These are phyloP conservation scores for Pachyseris speciosa DNA, from an alignment of 64 coral and sea anemone species.

Conservation along the genomic window DNA sequence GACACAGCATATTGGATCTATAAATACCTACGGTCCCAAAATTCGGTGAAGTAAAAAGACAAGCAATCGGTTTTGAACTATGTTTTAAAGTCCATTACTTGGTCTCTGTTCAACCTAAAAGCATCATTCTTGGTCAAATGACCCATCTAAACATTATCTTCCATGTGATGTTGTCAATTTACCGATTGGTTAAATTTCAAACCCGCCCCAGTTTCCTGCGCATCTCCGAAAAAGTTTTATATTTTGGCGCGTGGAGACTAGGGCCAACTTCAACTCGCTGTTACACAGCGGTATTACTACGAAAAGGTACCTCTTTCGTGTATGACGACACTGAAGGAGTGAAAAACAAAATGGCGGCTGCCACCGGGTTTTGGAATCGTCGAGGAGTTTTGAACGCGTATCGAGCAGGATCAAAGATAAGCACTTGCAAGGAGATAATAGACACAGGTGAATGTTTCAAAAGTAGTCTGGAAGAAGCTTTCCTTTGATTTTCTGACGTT, in stretches of 20 bases:
- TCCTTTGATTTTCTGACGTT: background rate
- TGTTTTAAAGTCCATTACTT: too few relatives aligned
- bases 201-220: too few relatives aligned
- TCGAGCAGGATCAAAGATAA: background rate
- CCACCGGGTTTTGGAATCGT: constrained; percentile 3
- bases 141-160: too few relatives aligned
- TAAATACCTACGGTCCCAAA: too few relatives aligned
- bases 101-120: too few relatives aligned
- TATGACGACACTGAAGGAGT: background rate
- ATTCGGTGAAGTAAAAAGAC: too few relatives aligned
- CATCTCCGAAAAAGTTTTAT: background rate
- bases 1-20: too few relatives aligned
- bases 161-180: too few relatives aligned
- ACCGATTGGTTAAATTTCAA: too few relatives aligned
- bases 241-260: background rate
- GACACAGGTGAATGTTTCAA: background rate
- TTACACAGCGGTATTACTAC: background rate
- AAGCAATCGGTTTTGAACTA: too few relatives aligned
- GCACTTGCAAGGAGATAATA: background rate
- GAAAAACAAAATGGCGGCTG: constrained; percentile 49
- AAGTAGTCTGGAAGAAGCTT: background rate
- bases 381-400: background rate
- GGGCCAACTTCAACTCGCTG: too few relatives aligned
- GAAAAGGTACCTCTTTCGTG: background rate
- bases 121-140: too few relatives aligned